phyloP scores from a whole-genome alignment of 1,140 invertebrate species.

The Drosophila nasuta region DNA sequence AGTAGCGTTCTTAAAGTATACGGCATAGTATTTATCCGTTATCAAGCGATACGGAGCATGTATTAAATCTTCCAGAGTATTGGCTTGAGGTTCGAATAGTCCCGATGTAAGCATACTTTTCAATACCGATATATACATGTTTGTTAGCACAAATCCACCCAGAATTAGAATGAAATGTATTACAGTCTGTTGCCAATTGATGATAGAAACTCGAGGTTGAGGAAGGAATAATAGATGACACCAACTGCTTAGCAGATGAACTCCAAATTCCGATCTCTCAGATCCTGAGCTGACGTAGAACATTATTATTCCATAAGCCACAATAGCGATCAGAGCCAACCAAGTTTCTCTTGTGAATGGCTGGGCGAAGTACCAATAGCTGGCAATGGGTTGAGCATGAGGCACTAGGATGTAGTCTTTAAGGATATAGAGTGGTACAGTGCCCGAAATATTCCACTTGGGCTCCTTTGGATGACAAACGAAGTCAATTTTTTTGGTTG shows the following conservation, averaged over 20 bases:
- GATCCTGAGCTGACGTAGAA: constrained; percentile 21
- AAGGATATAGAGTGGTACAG: constrained; percentile 32
- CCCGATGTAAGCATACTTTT: constrained; percentile 65
- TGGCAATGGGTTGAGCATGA: constrained; percentile 49
- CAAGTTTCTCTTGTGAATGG: constrained; percentile 52
- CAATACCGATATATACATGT: constrained; percentile 53
- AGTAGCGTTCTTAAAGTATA: neutral
- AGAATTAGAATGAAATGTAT: constrained; percentile 36
- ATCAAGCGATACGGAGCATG: constrained; percentile 40
- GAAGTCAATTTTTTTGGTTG: constrained; percentile 35
- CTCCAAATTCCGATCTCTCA: constrained; percentile 36
- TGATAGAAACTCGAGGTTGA: neutral
- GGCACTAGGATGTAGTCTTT: constrained; percentile 32
- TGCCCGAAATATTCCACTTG: neutral
- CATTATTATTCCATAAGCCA: constrained; percentile 39
- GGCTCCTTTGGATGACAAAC: constrained; percentile 19
- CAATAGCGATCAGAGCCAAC: constrained; percentile 33
- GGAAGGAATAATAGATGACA: constrained; percentile 46
- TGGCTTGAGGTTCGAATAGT: constrained; percentile 51
- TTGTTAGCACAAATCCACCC: constrained; percentile 59
- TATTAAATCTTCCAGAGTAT: constrained; percentile 42
- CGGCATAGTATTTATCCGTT: constrained; percentile 26
- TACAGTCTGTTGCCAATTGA: constrained; percentile 29
- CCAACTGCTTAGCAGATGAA: constrained; percentile 41
- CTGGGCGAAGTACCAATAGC: constrained; percentile 53